Evolutionary conservation across 2,113 vertebrate genomes (phyloP).

Genomic region (Athene cunicularia): DNA sequence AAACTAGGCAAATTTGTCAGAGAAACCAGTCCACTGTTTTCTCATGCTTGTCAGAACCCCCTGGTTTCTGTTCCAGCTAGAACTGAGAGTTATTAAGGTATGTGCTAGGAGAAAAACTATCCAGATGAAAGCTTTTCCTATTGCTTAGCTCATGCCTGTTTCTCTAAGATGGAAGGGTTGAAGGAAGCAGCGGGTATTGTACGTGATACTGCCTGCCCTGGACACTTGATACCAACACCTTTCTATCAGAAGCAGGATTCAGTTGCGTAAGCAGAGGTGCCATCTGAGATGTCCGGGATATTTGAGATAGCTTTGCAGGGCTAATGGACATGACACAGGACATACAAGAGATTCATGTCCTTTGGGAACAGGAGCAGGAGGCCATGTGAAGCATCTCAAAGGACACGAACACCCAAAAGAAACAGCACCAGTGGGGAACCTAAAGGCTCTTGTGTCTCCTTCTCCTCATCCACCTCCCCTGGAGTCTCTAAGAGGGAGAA

Average conservation of each 20-base stretch:
- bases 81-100: not conserved
- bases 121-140: not conserved
- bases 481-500: not conserved
- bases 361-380: not conserved
- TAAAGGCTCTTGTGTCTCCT: not conserved
- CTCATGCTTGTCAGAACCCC: not conserved
- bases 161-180: not conserved
- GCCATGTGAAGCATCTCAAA: not conserved
- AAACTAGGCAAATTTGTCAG: not conserved
- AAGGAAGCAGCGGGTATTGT: not conserved
- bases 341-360: not conserved
- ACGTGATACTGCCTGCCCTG: rapidly evolving
- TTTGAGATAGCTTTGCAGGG: not conserved
- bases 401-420: not conserved
- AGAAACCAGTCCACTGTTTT: not conserved
- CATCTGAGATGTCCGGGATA: not conserved
- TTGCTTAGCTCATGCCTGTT: not conserved
- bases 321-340: not conserved
- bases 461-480: not conserved
- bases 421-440: not conserved
- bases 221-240: not conserved
- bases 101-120: not conserved
- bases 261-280: not conserved
- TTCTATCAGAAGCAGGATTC: not conserved
- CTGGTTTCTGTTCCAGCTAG: not conserved